Conservation (phyloP, 2,888 invertebrate genomes). For the Agrypnus murinus region DNA sequence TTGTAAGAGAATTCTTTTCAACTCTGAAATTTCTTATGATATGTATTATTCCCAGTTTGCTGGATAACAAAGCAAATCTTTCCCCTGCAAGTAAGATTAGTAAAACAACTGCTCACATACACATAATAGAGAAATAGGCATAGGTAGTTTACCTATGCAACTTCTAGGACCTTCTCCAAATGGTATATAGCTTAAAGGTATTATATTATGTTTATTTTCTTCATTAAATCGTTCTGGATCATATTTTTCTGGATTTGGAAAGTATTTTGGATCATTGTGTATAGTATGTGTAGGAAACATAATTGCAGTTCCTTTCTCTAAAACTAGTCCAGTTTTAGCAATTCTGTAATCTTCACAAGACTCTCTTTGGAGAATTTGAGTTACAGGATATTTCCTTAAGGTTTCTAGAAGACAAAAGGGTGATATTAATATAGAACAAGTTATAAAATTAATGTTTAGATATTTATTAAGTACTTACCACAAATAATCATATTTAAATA, state of each 20-base stretch:
- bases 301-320: conserved; percentile 63
- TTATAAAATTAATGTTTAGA: not conserved
- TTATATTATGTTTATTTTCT: conserved; percentile 51
- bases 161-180: conserved; percentile 62
- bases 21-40: conserved; percentile 48
- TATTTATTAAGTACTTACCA: conserved; percentile 61
- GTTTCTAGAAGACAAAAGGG: conserved; percentile 61
- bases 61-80: conserved; percentile 52
- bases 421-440: too few species aligned
- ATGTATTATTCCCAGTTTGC: conserved; percentile 52
- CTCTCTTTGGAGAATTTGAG: conserved; percentile 57
- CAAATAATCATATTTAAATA: conserved; percentile 73
- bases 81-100: too few species aligned
- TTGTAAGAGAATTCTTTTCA: conserved; percentile 8
- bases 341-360: conserved; percentile 59
- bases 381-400: conserved; percentile 66
- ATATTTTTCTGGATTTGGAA: conserved; percentile 61
- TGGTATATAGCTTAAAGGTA: conserved; percentile 57
- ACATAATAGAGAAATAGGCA: too few species aligned
- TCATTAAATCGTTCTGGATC: conserved; percentile 61
- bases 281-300: conserved; percentile 62
- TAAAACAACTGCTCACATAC: too few species aligned
- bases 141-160: conserved; percentile 60
- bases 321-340: conserved; percentile 55
- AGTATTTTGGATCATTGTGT: conserved; percentile 62